Base-by-base conservation (phyloP, 2,888 invertebrate species). In the Ganaspis brasiliensis region DNA sequence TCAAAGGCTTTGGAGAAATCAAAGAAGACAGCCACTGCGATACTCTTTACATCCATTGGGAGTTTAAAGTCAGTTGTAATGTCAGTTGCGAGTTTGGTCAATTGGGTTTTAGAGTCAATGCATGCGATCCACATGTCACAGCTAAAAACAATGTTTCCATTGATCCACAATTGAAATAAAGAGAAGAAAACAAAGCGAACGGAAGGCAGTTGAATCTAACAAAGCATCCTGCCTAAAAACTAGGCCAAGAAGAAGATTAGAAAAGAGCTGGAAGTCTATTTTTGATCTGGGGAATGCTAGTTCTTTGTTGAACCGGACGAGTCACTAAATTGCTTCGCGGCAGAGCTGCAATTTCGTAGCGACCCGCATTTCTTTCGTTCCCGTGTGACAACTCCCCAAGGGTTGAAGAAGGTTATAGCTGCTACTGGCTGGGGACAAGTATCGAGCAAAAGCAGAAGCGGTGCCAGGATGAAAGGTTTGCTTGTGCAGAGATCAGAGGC, bases 401-500 rank as follows among this genome's bases (percentile, higher is more conserved):
- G 70, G 70, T 76, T 74, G 73, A 55, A 56, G 16, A 26, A 63
- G 63, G 76, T 78, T 76, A 74, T 63, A 77, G 59, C 31, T 73
- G 19, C 49, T 55, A 16, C 37, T 19, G 52, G 40, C 71, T 56
- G 9, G 67, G 59, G 76, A 56, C 63, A 67, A 67, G 74, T 45
- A 77, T 63, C 37, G 73, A 67, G 72, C 45, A 79, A 57, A 76
- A 77, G 75, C 71, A 79, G 75, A 80, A 80, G 79, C 78, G 82
- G 79, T 79, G 84, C 82, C 76, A 79, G 85, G 84, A 87, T 87
- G 86, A 88, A 87, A 87, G 84, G 19, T 52, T 19, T 52, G 81
- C 79, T 83, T 80, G 82, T 73, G 80, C 75, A 79, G 82, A 89
- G 87, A 90, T 87, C 87, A 87, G 83, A 89, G 85, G 86, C 85